Conservation (phyloP, 2,113 vertebrate species). For the Onychostruthus taczanowskii region DNA sequence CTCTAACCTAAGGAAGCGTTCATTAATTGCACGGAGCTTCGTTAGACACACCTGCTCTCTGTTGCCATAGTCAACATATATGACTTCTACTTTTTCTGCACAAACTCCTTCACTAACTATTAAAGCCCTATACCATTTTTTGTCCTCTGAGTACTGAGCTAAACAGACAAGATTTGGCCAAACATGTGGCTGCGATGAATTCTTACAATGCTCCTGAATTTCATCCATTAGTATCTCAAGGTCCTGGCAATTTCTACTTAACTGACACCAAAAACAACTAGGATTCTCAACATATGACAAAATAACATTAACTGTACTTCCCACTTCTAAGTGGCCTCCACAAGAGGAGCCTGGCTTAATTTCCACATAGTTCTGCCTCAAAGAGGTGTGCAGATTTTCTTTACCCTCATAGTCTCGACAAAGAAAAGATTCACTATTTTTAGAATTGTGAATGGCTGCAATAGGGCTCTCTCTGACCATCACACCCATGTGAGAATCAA, state of each 20-base stretch:
- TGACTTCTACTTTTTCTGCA: conserved; percentile 74
- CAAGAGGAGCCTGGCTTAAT: background rate
- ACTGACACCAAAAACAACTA: conserved; percentile 92
- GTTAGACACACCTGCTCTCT: conserved; percentile 71
- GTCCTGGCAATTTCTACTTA: conserved; percentile 62
- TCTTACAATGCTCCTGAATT: conserved; percentile 83
- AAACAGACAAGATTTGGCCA: conserved; percentile 76
- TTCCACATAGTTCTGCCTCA: conserved; percentile 14
- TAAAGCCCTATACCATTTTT: conserved; percentile 88
- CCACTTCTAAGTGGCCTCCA: conserved; percentile 75
- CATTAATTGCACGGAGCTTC: conserved; percentile 75
- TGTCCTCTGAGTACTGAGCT: conserved; percentile 77
- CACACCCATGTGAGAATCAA: background rate
- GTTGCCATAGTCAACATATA: conserved; percentile 90
- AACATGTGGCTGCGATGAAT: conserved; percentile 56
- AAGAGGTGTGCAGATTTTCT: background rate
- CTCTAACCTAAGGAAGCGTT: conserved; percentile 78
- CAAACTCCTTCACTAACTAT: conserved; percentile 64
- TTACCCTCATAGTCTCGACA: background rate
- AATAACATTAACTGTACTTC: conserved; percentile 82
- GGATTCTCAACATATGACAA: conserved; percentile 83
- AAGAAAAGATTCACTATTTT: background rate
- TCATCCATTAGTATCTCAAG: conserved; percentile 81
- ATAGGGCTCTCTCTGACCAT: background rate
- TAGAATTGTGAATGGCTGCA: background rate